A percentile compares a stretch with the other conserved stretches of the same genome.
Conservation (phyloP, 2,797 vertebrate species). For the Anguilla megastoma region DNA sequence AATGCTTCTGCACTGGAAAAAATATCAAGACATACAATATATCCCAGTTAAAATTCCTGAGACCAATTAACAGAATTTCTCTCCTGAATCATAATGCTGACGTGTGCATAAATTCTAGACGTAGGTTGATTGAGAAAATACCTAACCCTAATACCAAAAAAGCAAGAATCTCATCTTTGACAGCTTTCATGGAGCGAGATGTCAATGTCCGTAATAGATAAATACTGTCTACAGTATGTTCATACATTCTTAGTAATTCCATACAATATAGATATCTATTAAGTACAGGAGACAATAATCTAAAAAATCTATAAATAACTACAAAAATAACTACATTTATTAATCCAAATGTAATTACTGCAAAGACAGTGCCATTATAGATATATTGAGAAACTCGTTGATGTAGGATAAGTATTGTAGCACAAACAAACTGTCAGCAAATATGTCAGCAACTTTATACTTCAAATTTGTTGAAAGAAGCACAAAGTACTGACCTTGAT, state of each 20-base stretch:
- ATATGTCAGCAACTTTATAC: not conserved
- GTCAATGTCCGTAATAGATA: not conserved
- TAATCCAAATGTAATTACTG: not conserved
- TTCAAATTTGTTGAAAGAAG: not conserved
- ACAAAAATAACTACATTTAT: not conserved
- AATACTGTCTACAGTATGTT: not conserved
- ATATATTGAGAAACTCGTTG: not conserved
- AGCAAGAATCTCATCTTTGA: not conserved
- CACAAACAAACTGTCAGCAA: not conserved
- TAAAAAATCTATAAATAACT: not conserved
- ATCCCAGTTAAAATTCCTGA: not conserved
- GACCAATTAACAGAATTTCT: not conserved
- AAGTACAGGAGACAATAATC: not conserved
- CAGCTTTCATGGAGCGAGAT: not conserved
- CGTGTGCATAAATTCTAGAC: not conserved
- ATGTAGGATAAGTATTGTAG: not conserved
- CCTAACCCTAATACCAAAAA: not conserved
- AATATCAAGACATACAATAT: too few species aligned
- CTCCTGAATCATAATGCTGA: not conserved
- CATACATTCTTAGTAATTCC: not conserved
- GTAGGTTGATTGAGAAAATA: not conserved
- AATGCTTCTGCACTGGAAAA: too few species aligned
- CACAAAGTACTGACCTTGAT: slow-evolving; percentile 81
- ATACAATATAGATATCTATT: not conserved
- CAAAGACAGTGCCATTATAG: not conserved